These are phyloP conservation scores for Cyclophora albipunctata DNA, from an alignment of 2,888 invertebrate species.

Conservation along the genomic window DNA sequence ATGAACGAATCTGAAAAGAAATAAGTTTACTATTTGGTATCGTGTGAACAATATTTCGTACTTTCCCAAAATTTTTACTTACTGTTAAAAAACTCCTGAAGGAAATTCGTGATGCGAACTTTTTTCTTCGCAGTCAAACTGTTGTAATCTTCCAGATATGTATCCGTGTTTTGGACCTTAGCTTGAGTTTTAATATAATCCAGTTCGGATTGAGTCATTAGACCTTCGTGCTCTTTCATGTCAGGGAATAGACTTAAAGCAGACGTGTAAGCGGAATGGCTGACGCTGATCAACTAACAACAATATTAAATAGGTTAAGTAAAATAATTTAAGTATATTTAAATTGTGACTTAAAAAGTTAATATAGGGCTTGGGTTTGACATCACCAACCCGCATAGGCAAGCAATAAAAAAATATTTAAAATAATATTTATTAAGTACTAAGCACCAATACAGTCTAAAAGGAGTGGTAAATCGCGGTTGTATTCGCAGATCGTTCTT, in stretches of 20 bases:
- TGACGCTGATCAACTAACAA: constrained; percentile 56
- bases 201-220: constrained; percentile 48
- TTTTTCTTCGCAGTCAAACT: constrained; percentile 25
- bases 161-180: constrained; percentile 37
- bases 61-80: constrained; percentile 8
- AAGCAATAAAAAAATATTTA: no score
- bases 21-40: neutral
- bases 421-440: no score
- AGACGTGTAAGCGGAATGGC: constrained; percentile 58
- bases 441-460: no score
- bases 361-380: no score
- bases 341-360: no score
- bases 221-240: constrained; percentile 61
- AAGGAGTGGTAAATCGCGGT: no score
- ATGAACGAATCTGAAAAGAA: constrained; percentile 57
- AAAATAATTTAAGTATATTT: no score
- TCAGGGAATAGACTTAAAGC: constrained; percentile 66
- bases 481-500: no score
- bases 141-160: constrained; percentile 38
- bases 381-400: no score
- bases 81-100: constrained; percentile 54
- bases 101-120: constrained; percentile 45
- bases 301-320: neutral
- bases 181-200: constrained; percentile 39
- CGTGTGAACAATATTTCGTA: no score